phyloP scores from a whole-genome alignment of 2,797 vertebrate species.

The Pseudochirops cupreus region DNA sequence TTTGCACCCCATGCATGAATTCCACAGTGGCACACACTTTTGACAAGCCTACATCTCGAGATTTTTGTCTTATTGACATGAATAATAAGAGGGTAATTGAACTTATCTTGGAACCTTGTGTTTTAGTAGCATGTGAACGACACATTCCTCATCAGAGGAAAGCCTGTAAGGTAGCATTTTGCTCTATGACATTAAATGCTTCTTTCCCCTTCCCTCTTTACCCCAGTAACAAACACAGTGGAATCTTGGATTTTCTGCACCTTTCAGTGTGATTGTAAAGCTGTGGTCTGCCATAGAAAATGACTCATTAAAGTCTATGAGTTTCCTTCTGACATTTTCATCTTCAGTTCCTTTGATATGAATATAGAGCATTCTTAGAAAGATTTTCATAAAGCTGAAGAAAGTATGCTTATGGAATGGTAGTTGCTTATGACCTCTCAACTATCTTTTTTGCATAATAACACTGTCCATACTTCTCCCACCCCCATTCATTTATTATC shows the following conservation, averaged over 20 bases:
- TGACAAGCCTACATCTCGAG: background rate
- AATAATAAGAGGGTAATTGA: background rate
- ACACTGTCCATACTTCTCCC: background rate
- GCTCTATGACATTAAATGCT: background rate
- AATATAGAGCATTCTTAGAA: background rate
- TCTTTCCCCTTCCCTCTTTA: background rate
- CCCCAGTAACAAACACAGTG: background rate
- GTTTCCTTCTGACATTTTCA: background rate
- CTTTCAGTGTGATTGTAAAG: background rate
- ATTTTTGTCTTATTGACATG: background rate
- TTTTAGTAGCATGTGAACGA: background rate
- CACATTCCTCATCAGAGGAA: background rate
- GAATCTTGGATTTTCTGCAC: background rate
- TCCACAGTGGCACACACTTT: background rate
- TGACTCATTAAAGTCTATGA: background rate
- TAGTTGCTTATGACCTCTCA: constrained; percentile 2
- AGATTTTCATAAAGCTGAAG: background rate
- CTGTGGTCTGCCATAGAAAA: background rate
- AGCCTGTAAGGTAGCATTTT: background rate
- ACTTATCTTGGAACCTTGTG: background rate
- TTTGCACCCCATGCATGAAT: background rate
- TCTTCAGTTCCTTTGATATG: background rate
- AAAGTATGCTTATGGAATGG: background rate
- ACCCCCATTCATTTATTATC: background rate
- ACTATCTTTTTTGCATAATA: background rate